A percentile compares a stretch with the other conserved stretches of the same genome.
Conservation (phyloP, 2,888 invertebrate species). For the Eupeodes latifasciatus region DNA sequence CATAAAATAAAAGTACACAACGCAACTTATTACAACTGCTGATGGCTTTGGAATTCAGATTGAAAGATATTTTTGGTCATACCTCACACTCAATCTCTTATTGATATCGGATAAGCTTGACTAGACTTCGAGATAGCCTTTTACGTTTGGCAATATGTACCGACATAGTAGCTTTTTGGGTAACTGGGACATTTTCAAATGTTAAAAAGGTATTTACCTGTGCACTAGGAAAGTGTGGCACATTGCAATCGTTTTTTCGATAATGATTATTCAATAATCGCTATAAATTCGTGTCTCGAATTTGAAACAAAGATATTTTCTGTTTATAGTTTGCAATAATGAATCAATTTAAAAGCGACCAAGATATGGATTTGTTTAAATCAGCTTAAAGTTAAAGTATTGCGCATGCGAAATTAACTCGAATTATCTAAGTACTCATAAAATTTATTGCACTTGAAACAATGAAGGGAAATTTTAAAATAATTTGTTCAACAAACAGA, state of each 20-base stretch:
- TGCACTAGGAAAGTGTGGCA: background rate
- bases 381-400: background rate
- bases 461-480: background rate
- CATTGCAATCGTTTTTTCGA: constrained; percentile 21
- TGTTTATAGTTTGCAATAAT: background rate
- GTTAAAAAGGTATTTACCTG: background rate
- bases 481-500: background rate
- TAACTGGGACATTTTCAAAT: constrained; percentile 29
- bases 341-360: constrained; percentile 3
- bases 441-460: background rate
- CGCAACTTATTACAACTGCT: background rate
- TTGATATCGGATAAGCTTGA: constrained; percentile 25
- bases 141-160: constrained; percentile 4
- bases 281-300: background rate
- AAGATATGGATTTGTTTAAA: constrained; percentile 11
- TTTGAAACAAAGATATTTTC: background rate
- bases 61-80: background rate
- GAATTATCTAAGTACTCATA: background rate
- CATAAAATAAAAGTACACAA: constrained; percentile 35
- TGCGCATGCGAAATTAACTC: background rate
- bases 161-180: background rate
- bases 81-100: background rate
- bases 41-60: constrained; percentile 6
- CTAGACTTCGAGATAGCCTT: background rate
- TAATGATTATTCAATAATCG: background rate